Evolutionary conservation across 2,888 invertebrate genomes (phyloP), one percentile per base, ranked within the genome.

Genomic region (Clepsis dumicolana): DNA sequence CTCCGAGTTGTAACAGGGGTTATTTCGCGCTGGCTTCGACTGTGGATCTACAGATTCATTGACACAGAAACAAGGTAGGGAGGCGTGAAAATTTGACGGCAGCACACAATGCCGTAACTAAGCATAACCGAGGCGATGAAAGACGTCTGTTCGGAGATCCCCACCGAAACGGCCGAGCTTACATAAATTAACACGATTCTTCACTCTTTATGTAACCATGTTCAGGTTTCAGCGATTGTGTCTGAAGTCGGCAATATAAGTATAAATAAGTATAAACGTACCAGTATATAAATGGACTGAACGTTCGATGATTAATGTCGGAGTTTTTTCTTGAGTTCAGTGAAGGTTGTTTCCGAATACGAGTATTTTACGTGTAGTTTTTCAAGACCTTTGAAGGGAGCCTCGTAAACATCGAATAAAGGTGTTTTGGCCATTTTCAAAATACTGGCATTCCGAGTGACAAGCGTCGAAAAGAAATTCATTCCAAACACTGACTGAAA

Each of bases 111-210:
- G 71, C 69, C 35, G n/a, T 67, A 73, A 74, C 70, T 71, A 73
- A 72, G 74, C 75, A 73, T 77, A 73, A 74, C 66, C 73, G 71
- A 70, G 67, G 72, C 67, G 75, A 79, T 78, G 72, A 77, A 73
- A 71, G 64, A 56, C 63, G 63, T 71, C 48, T 73, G 56, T 69
- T 70, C 72, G 69, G 66, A 50, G 63, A 64, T 44, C 57, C 66
- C 68, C 64, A 25, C 48, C 69, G 68, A 50, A 71, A 72, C 73
- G 69, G 52, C 64, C 68, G 57, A 27, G 63, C 71, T 69, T 73
- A 70, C 74, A 73, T 74, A 74, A 72, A 74, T 73, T 74, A 73
- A 59, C 56, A 50, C n/a, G 44, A 41, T 52, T 63, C 57, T 63
- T 44, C 48, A 61, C 8, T 24, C 38, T 68, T 68, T 68, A 68